Evolutionary conservation across 2,113 vertebrate species (phyloP), one percentile per base, ranked within the genome.

Genomic region (Synodontis membranacea): DNA sequence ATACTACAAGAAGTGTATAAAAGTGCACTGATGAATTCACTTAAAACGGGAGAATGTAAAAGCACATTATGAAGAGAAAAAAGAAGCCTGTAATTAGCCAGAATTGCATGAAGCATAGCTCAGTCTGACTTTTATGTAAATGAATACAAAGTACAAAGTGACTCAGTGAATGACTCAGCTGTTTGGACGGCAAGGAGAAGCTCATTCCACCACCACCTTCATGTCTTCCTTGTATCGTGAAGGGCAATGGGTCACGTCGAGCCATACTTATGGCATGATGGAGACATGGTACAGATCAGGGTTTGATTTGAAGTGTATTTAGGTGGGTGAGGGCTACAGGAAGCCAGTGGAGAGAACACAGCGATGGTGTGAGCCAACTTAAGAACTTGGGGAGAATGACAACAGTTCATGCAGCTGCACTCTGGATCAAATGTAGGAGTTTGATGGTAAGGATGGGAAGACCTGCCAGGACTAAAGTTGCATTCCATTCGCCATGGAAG

Each of bases 151-250:
- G 78, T 58, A 58, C 34, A 80, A 37, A 58, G 34, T 80, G 52
- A 80, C 52, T 80, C 34, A 80, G 4, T 80, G 34, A 56, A 21
- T 39, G 34, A 80, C n/a, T 79, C 50, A 54, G 76, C 50, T 79
- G 31, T 79, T 79, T 56, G 34, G 50, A 58, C 34, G 28, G 5
- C 34, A 80, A 58, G 34, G 34, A 80, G 21, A 80, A 80, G 34
- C 58, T 80, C 31, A 58, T 58, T 58, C 19, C 10, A 58, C 78
- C 31, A 25, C 31, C 52, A 37, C 15, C 10, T 8, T 31, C 4
- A 14, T 25, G 34, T 58, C 46, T 39, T 37, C 52, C 11, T 37
- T 56, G 31, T 54, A 25, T 50, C 19, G 19, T 78, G n/a, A 76
- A 0, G 44, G 11, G 34, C 28, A 39, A 2, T 39, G 52, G 78